Conservation (phyloP, 2,797 vertebrate species). For the Alosa sapidissima region DNA sequence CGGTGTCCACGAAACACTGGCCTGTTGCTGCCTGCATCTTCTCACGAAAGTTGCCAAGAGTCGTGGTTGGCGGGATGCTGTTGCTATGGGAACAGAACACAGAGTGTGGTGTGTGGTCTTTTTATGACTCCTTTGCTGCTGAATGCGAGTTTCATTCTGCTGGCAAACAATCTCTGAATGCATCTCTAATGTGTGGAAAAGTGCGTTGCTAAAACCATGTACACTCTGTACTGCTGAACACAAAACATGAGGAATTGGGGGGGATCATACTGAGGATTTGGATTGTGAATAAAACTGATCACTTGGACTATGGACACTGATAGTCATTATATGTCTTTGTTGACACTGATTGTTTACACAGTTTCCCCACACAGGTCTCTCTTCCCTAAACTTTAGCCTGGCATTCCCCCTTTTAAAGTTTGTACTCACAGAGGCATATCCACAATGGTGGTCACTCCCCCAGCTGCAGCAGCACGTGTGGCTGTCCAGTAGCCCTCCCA, state of each 20-base stretch:
- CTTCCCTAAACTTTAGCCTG: background rate
- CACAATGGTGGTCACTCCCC: slow-evolving; percentile 82
- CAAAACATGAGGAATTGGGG: background rate
- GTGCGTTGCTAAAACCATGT: background rate
- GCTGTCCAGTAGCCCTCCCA: slow-evolving; percentile 82
- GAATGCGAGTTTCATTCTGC: background rate
- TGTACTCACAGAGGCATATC: slow-evolving; percentile 81
- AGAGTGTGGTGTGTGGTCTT: background rate
- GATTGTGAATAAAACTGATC: background rate
- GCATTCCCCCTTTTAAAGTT: background rate
- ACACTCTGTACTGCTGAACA: background rate
- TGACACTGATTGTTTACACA: background rate
- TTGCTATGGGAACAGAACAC: slow-evolving; percentile 65
- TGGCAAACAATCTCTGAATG: background rate
- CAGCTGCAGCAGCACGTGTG: slow-evolving; percentile 80
- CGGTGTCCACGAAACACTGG: slow-evolving; percentile 80
- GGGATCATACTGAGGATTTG: background rate
- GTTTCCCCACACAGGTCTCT: background rate
- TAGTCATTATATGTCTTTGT: background rate
- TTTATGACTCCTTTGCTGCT: background rate
- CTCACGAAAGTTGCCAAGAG: slow-evolving; percentile 68
- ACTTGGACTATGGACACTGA: background rate
- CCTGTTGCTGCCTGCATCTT: slow-evolving; percentile 70
- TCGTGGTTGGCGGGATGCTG: slow-evolving; percentile 80
- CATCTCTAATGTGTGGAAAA: background rate